Conservation (phyloP, 2,797 vertebrate genomes). For the Artibeus lituratus region DNA sequence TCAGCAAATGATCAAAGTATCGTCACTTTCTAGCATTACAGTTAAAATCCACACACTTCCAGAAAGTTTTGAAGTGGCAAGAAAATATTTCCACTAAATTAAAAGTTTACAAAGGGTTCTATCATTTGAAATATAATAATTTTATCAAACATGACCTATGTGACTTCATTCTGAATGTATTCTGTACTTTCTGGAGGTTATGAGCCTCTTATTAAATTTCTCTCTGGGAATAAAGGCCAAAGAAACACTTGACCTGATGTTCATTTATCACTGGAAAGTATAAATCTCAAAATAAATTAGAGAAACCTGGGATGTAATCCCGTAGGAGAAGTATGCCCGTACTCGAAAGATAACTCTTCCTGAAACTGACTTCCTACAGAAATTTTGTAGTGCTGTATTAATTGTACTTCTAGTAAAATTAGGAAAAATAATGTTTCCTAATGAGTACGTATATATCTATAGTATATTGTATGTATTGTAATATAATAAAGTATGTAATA, state of each 20-base stretch:
- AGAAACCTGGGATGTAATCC: conserved; percentile 69
- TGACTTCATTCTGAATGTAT: not conserved
- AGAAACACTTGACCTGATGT: conserved; percentile 59
- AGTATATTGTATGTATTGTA: not conserved
- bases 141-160: conserved; percentile 55
- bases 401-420: not conserved
- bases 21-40: not conserved
- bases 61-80: not conserved
- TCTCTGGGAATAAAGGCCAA: conserved; percentile 71
- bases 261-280: conserved; percentile 69
- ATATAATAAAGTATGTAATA: not conserved
- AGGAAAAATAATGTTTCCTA: conserved; percentile 14
- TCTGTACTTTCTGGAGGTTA: conserved; percentile 39
- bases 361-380: not conserved
- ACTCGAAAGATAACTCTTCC: conserved; percentile 9
- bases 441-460: not conserved
- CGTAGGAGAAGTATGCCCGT: not conserved
- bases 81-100: conserved; percentile 33
- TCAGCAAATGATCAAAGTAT: not conserved
- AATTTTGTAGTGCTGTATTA: not conserved
- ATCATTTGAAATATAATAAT: conserved; percentile 49
- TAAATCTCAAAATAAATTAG: conserved; percentile 79
- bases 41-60: not conserved
- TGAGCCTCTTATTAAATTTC: conserved; percentile 56
- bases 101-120: conserved; percentile 56